Evolutionary conservation across 2,888 invertebrate species (phyloP), one percentile per base, ranked within the genome.

Genomic region (Xestia c-nigrum): DNA sequence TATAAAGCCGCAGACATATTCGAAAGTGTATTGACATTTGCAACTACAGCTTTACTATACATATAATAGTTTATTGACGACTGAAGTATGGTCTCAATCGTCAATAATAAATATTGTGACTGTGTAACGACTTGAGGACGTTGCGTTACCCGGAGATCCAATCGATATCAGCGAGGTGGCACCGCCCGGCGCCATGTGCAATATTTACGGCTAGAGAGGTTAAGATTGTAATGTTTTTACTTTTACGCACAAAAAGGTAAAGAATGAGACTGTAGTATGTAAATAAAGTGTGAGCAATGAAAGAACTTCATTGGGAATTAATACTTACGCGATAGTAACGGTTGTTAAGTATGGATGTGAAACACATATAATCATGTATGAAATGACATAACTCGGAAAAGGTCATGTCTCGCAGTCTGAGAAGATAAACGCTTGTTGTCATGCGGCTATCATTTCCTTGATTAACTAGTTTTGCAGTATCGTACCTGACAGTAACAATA

Each of bases 21-120:
- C 40, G 69, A 86, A 78, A 83, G 84, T 84, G 64, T 84, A 86
- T 84, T 86, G 84, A 84, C 83, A 84, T 86, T 78, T 86, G 64
- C 31, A 72, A 7, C 50, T 52, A 24, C n/a, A 43, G 64, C 16
- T 43, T 4, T 9, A 52, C 24, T 46, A 63, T 52, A 70, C 47
- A 59, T 70, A 6, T 65, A 69, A 31, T 50, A 64, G 47, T 73
- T 73, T 69, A 72, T 72, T 57, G 46, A 43, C 52, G 57, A 46
- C 55, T 10, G 40, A 50, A 69, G 55, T 24, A n/a, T 59, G 43
- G 64, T 66, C 16, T 38, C 59, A 71, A 74, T 47, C 47, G 43
- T 74, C 72, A 70, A 69, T 83, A 83, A 74, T 83, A 78, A 38
- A 76, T 68, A 83, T 68, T 55, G 59, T 61, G 67, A 67, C n/a